phyloP scores from a whole-genome alignment of 2,113 vertebrate genomes.

The Oryzias celebensis region DNA sequence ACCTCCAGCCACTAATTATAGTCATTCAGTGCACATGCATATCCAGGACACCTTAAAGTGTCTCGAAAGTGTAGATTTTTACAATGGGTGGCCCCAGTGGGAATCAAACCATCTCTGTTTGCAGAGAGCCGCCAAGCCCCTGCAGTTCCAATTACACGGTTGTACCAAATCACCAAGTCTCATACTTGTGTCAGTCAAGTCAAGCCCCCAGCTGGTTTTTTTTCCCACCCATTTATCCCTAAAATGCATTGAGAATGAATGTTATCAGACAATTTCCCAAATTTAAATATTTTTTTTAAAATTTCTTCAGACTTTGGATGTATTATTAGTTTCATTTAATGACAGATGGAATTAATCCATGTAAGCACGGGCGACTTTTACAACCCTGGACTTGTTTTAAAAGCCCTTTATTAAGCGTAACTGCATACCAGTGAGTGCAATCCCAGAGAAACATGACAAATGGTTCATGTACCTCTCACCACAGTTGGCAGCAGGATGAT shows the following conservation, averaged over 20 bases:
- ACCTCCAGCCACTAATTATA: slow-evolving; percentile 63
- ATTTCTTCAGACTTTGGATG: too few relatives aligned
- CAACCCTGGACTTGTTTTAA: neutral
- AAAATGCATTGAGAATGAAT: too few relatives aligned
- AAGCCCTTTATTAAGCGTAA: neutral
- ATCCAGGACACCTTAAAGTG: slow-evolving; percentile 51
- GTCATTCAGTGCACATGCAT: slow-evolving; percentile 55
- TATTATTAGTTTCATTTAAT: too few relatives aligned
- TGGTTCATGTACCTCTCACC: slow-evolving; percentile 60
- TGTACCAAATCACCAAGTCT: slow-evolving; percentile 49
- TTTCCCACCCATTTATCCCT: slow-evolving; percentile 2
- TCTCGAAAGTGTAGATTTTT: slow-evolving; percentile 46
- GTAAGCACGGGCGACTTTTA: neutral
- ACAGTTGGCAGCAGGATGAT: slow-evolving; percentile 30
- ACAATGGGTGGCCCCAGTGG: slow-evolving; percentile 56
- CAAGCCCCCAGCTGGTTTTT: neutral
- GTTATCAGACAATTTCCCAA: too few relatives aligned
- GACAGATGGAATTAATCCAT: too few relatives aligned
- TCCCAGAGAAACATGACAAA: slow-evolving; percentile 1
- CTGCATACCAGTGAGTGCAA: neutral
- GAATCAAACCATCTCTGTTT: slow-evolving; percentile 43
- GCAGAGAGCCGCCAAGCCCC: slow-evolving; percentile 32
- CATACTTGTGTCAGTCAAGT: slow-evolving; percentile 31
- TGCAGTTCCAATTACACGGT: slow-evolving; percentile 41
- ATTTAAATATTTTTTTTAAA: too few relatives aligned